These are phyloP conservation scores for Chinchilla lanigera DNA, from an alignment of 2,113 vertebrate species.

Conservation along the genomic window DNA sequence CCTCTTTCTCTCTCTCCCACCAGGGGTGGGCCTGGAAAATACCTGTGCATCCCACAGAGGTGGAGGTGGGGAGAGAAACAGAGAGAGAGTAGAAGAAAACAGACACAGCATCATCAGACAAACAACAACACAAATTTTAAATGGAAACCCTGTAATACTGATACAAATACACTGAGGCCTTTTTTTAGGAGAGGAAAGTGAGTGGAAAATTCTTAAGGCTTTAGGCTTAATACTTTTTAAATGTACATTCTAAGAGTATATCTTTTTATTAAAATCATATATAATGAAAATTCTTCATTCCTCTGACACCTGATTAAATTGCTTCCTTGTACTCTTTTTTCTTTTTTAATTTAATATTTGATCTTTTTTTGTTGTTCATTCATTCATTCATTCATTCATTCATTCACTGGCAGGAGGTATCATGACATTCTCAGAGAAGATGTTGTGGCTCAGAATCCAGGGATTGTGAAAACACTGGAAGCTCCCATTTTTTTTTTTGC, in stretches of 20 bases:
- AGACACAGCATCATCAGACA: not conserved
- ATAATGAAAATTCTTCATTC: not conserved
- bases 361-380: not conserved
- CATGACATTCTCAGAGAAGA: not conserved
- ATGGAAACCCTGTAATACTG: not conserved
- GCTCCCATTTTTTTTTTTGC: not conserved
- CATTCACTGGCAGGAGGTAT: not conserved
- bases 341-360: not conserved
- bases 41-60: not conserved
- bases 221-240: not conserved
- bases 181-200: not conserved
- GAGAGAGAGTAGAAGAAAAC: not conserved
- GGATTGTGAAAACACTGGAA: not conserved
- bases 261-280: conserved; percentile 23
- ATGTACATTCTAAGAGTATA: not conserved
- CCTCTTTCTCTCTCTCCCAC: not conserved
- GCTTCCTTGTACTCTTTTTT: not conserved
- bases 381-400: not conserved
- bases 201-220: not conserved
- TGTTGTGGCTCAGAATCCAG: not conserved
- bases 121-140: not conserved
- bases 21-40: not conserved
- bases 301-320: conserved; percentile 38
- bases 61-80: not conserved
- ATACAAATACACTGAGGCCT: not conserved